phyloP scores from a whole-genome alignment of 2,888 invertebrate genomes.

The Chloroclystis v-ata region DNA sequence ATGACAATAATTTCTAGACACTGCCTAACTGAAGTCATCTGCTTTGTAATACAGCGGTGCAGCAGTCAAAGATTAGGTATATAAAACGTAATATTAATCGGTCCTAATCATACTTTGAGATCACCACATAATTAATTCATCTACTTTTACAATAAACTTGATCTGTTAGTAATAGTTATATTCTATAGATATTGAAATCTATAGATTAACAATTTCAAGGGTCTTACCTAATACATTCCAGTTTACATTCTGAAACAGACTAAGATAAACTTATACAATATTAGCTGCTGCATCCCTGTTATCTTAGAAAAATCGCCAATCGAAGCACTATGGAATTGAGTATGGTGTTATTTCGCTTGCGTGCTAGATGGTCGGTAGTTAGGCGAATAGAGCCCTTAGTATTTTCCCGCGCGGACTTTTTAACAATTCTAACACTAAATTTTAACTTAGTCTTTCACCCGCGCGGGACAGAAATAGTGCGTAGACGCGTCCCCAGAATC shows the following conservation, averaged over 20 bases:
- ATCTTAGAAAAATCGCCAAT: constrained; percentile 39
- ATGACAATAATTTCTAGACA: constrained; percentile 75
- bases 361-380: constrained; percentile 62
- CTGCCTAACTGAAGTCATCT: constrained; percentile 57
- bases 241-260: too few relatives aligned
- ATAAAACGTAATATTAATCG: background rate
- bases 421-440: constrained; percentile 19
- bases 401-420: constrained; percentile 21
- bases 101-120: too few relatives aligned
- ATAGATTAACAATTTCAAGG: too few relatives aligned
- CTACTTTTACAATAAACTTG: too few relatives aligned
- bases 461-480: constrained; percentile 40
- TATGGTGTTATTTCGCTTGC: constrained; percentile 63
- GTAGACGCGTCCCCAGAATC: constrained; percentile 48
- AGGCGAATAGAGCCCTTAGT: constrained; percentile 40
- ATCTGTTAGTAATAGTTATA: too few relatives aligned
- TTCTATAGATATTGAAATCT: too few relatives aligned
- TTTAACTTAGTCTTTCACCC: constrained; percentile 21
- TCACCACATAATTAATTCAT: too few relatives aligned
- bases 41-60: constrained; percentile 35
- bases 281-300: constrained; percentile 21
- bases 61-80: constrained; percentile 7
- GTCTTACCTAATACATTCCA: too few relatives aligned
- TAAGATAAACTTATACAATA: too few relatives aligned
- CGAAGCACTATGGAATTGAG: constrained; percentile 75